Evolutionary conservation across 2,113 vertebrate genomes (phyloP), one percentile per base, ranked within the genome.

Genomic region (Lamprologus lemairii): DNA sequence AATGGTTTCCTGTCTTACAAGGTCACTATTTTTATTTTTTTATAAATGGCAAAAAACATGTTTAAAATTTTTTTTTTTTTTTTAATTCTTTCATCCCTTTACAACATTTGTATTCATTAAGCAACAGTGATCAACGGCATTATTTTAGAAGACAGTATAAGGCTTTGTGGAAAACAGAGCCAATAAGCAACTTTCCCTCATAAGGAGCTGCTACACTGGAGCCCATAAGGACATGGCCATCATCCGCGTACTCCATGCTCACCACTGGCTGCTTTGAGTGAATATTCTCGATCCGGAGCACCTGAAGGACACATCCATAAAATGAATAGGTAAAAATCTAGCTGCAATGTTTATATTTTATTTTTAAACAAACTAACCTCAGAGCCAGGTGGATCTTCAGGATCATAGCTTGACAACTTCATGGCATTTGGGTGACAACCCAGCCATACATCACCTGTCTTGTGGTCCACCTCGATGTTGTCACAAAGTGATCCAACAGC

Each of bases 131-230:
- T 35, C 12, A 28, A n/a, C 3, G 1, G 14, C 26, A 31, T 86
- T 92, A 94, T 82, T 93, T 89, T 57, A 98, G 94, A 73, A 97
- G 73, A 92, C 98, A 99, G 28, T 82, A 93, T 28, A 99, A 92
- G 14, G 97, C 97, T 96, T 96, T 98, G 85, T 99, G 98, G 92
- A 96, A 98, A 81, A 97, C 88, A 0, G 97, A 97, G 80, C 98
- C 98, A 4, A 98, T 96, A 9, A 99, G 96, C 54, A 99, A 90
- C 57, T 97, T 97, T 45, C 95, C 92, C 11, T 95, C 54, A 2
- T 97, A 96, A 3, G 93, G 6, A 0, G 96, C 87, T 2, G 98
- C 98, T 49, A 97, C 97, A 0, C 97, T 96, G 60, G 96, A 97
- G 3, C 90, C 98, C 78, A 98, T 96, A 54, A 99, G 94, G 84